These are phyloP conservation scores for Fistularia commersonii DNA, from an alignment of 2,797 vertebrate species.

Conservation along the genomic window DNA sequence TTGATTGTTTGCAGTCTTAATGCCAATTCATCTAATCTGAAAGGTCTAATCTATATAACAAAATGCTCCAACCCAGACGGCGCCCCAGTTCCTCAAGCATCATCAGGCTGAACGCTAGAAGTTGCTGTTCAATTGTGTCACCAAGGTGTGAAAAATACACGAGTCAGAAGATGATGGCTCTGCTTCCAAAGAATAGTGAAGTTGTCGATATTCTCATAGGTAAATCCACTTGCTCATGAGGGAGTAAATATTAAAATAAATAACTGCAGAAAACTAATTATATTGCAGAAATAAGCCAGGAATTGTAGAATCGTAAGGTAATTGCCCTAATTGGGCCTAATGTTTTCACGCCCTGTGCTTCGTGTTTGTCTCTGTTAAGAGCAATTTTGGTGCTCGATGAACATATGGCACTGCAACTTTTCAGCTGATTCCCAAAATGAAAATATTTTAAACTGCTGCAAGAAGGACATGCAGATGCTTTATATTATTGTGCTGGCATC, in stretches of 20 bases:
- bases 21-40: conserved; percentile 71
- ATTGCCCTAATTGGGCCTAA: conserved; percentile 44
- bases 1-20: conserved; percentile 60
- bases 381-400: conserved; percentile 42
- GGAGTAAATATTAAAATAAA: neutral
- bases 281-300: conserved; percentile 10
- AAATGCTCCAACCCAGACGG: conserved; percentile 52
- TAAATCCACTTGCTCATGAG: neutral
- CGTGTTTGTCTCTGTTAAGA: conserved; percentile 42
- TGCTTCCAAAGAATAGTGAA: neutral
- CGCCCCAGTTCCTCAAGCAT: conserved; percentile 55
- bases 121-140: conserved; percentile 61
- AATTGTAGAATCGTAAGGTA: conserved; percentile 36
- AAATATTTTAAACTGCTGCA: conserved; percentile 35
- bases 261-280: conserved; percentile 3
- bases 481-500: conserved; percentile 37
- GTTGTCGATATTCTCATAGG: neutral
- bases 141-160: conserved; percentile 65
- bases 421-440: conserved; percentile 39
- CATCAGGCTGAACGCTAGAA: conserved; percentile 46
- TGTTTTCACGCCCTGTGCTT: conserved; percentile 24
- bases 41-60: conserved; percentile 67
- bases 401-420: conserved; percentile 44
- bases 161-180: conserved; percentile 59
- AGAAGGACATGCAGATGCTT: conserved; percentile 46